Base-by-base conservation (phyloP, 2,797 vertebrate species). In the Syndactyla subalaris region DNA sequence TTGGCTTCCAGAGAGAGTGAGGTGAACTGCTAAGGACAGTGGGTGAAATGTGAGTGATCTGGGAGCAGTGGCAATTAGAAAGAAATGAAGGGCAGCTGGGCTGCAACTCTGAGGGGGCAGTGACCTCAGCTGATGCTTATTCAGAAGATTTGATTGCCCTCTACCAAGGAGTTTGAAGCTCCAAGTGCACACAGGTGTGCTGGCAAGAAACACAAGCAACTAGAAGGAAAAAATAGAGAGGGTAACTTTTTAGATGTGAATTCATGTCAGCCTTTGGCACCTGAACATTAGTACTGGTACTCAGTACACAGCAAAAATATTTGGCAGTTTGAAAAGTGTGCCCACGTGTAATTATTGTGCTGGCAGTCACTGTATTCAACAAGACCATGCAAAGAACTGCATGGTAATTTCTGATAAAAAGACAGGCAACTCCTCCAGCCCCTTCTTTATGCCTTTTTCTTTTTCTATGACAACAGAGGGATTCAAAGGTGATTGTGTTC, bases 191-290 rank as follows among this genome's bases (percentile, higher is more conserved):
- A 81, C 58, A 94, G 85, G 90, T 86, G 85, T 96, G 46, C 88
- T 92, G 73, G 55, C 54, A 79, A 88, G 52, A 90, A 84, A 81
- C 6, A 17, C 45, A 67, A 84, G 30, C 22, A 83, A 21, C 61
- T 14, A 0, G 3, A 29, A 77, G 57, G 34, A 17, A 81, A 85
- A 91, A 82, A 46, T 10, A 38, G 6, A 36, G 30, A 73, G 57
- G 54, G 5, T 27, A 93, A 94, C 66, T 73, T 92, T 57, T 45
- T 36, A 39, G 29, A 41, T 24, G 34, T 63, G 55, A 79, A 84
- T 93, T 89, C 39, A 11, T 18, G 73, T 75, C 89, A 91, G 70
- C 62, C 58, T 91, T 67, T 95, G 85, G 85, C 92, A 97, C 76
- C 88, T 88, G 55, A 81, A 88, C 61, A 46, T 95, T 90, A 95